These are phyloP conservation scores for Furnarius figulus DNA, from an alignment of 2,113 vertebrate genomes.

Conservation along the genomic window DNA sequence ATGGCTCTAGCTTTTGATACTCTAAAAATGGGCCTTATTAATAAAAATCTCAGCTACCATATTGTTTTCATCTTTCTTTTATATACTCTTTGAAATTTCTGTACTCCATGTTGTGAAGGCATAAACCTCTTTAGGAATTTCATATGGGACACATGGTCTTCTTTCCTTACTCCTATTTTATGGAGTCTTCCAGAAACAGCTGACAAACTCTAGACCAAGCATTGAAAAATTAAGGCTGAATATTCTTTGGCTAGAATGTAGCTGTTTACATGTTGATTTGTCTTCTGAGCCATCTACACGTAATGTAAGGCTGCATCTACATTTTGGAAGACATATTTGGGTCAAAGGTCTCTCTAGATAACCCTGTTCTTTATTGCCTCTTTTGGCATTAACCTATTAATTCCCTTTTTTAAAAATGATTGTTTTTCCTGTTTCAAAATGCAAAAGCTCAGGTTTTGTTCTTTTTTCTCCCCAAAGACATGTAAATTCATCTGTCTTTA, in stretches of 20 bases:
- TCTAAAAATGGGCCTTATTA: background rate
- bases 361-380: background rate
- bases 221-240: background rate
- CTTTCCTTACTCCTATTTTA: background rate
- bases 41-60: background rate
- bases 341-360: background rate
- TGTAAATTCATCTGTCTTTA: background rate
- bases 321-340: background rate
- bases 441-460: background rate
- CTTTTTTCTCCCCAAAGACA: background rate
- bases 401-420: background rate
- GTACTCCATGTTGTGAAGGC: background rate
- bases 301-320: background rate
- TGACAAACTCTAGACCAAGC: background rate
- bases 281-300: background rate
- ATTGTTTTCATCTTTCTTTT: background rate
- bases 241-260: background rate
- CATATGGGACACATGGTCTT: background rate
- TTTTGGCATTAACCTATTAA: background rate
- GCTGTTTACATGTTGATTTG: background rate
- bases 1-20: background rate
- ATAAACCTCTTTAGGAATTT: background rate
- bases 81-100: background rate
- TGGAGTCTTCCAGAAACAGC: background rate
- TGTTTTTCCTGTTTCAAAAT: background rate